Evolutionary conservation across 2,888 invertebrate species (phyloP), one percentile per base, ranked within the genome.

Genomic region (Tubulanus polymorphus): DNA sequence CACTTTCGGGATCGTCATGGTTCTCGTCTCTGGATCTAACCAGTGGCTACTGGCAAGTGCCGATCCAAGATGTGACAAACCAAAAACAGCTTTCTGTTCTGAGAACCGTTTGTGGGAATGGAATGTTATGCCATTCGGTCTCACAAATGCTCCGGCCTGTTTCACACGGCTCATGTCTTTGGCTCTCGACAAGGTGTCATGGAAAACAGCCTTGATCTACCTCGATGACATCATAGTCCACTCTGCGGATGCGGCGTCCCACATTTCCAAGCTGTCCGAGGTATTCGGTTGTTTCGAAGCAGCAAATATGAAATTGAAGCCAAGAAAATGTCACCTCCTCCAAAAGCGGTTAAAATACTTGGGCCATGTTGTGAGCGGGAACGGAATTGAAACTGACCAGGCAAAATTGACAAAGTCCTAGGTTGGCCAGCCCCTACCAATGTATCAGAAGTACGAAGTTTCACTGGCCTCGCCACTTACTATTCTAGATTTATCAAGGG

Each of bases 141-240:
- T 50, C 2, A 29, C 50, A 8, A 50, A 50, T 23, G 50, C 50
- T 5, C 32, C 50, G 6, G 50, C 50, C 1, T 20, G 23, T 3
- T 50, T 50, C 32, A 32, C 30, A 26, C 25, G 23, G 25, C 30
- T 20, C 18, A 50, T 30, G 50, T n/a, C 30, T 2, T 10, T 28
- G 12, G 27, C 20, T 15, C 12, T 50, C 8, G 6, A 15, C 1
- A 35, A 46, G 12, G 32, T 53, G 1, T 15, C n/a, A 12, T 32
- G 30, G 15, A 35, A 47, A 6, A 47, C 29, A 15, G 32, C 46
- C 15, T 37, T 65, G 12, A 51, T 55, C 23, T 65, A 62, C 47
- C 28, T 62, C 3, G 61, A 63, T 52, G 63, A 65, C 41, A 57
- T 64, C 10, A 27, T 63, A 10, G 55, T 65, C 1, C 61, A 59